These are phyloP conservation scores for roundworm (Caenorhabditis elegans) DNA, from an alignment of 1,140 invertebrate genomes.

Conservation along the genomic window WBcel235 BX284606.5:17020501-17021000, in stretches of 20 bases:
- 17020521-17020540: background rate
- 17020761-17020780: conserved; percentile 21
- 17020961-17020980: conserved; percentile 2
- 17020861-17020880: conserved; percentile 8
- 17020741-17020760: background rate
- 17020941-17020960: conserved; percentile 26
- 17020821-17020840: conserved; percentile 22
- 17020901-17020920: background rate
- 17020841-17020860: background rate
- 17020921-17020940: conserved; percentile 22
- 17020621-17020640: conserved; percentile 45
- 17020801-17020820: conserved; percentile 27
- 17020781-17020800: conserved; percentile 32
- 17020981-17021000: background rate
- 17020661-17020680: conserved; percentile 48
- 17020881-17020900: conserved; percentile 28
- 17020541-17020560: conserved; percentile 43
- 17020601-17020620: conserved; percentile 35
- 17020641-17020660: conserved; percentile 41
- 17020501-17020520: too few relatives aligned
- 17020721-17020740: background rate
- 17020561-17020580: conserved; percentile 43
- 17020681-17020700: background rate
- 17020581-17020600: conserved; percentile 37
- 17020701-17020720: background rate